A percentile compares a stretch with the other conserved stretches of the same genome.
phyloP scores from a whole-genome alignment of 2,797 vertebrate genomes.

The Hydrophis major region DNA sequence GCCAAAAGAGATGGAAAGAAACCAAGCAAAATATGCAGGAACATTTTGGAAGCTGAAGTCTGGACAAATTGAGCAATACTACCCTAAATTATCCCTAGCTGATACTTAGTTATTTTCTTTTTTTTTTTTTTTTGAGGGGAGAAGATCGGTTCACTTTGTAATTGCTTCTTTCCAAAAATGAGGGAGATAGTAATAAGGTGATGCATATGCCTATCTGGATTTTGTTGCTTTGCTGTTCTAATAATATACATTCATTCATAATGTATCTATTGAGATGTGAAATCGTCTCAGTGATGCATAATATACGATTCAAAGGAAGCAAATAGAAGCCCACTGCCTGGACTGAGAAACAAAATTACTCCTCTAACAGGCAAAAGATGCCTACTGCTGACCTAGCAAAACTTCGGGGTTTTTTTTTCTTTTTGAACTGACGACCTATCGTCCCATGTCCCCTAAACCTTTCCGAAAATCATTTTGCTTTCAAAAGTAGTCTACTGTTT shows the following conservation, averaged over 20 bases:
- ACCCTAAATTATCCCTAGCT: neutral
- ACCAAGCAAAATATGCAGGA: neutral
- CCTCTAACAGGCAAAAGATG: neutral
- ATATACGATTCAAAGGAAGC: neutral
- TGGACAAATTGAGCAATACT: neutral
- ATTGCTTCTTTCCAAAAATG: neutral
- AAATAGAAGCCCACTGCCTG: neutral
- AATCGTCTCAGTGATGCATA: neutral
- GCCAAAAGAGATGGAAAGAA: neutral
- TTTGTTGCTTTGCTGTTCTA: neutral
- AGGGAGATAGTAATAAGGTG: neutral
- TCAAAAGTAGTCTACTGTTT: neutral
- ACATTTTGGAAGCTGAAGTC: neutral
- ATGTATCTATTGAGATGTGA: neutral
- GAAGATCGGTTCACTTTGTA: neutral
- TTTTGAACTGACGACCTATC: neutral
- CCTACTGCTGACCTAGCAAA: neutral
- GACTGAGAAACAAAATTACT: neutral
- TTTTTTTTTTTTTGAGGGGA: neutral
- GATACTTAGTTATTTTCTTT: neutral
- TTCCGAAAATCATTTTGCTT: neutral
- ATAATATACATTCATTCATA: conserved; percentile 1
- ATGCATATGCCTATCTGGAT: neutral
- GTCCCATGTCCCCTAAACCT: neutral
- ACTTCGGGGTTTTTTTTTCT: neutral